Conservation (phyloP, 1,140 invertebrate genomes). For the Anagrus nilaparvatae region DNA sequence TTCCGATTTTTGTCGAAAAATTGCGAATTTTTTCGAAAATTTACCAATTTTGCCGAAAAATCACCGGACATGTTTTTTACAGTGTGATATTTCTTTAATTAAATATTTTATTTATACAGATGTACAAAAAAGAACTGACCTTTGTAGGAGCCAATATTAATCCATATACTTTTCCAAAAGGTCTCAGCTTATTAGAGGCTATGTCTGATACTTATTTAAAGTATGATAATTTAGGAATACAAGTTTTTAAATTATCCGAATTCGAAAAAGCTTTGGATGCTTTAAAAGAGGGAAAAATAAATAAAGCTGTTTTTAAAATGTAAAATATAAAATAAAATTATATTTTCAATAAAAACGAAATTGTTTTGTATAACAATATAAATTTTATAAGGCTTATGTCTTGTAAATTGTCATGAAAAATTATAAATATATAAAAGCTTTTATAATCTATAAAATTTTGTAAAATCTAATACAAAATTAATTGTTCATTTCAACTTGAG, state of each 20-base stretch:
- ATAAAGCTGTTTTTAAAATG: constrained; percentile 58
- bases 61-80: neutral
- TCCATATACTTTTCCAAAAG: constrained; percentile 54
- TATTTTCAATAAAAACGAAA: no score
- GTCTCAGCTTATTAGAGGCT: constrained; percentile 47
- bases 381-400: no score
- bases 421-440: no score
- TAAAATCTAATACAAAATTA: no score
- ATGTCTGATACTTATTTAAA: constrained; percentile 53
- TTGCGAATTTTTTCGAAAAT: no score
- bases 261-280: constrained; percentile 48
- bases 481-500: no score
- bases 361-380: no score
- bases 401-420: no score
- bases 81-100: neutral
- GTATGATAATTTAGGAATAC: constrained; percentile 54
- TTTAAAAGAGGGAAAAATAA: constrained; percentile 48
- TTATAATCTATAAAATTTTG: no score
- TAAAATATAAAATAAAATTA: no score
- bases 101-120: constrained; percentile 37
- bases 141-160: constrained; percentile 57
- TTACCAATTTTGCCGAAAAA: no score
- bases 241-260: constrained; percentile 46
- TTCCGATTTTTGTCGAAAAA: no score
- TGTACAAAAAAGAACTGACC: constrained; percentile 54